Evolutionary conservation across 2,888 invertebrate genomes (phyloP).

Genomic region (Cantharis nigra): DNA sequence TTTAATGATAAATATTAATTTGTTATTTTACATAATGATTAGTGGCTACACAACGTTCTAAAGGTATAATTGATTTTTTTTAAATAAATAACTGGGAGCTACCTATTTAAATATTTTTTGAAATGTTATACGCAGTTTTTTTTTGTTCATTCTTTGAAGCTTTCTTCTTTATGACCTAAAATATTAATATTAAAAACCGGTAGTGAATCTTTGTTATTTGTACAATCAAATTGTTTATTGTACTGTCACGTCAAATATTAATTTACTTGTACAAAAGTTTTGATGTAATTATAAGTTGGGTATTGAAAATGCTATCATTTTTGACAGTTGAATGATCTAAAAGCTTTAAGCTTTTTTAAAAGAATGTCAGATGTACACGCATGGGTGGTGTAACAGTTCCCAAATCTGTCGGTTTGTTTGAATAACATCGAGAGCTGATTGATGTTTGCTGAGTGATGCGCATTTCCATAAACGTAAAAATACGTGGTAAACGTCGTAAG

Average conservation of each 20-base stretch:
- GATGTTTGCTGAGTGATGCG: constrained; percentile 24
- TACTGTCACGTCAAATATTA: constrained; percentile 6
- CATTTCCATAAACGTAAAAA: constrained; percentile 26
- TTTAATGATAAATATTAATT: not conserved
- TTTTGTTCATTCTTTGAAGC: not conserved
- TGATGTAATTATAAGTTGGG: not conserved
- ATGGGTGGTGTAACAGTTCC: constrained; percentile 29
- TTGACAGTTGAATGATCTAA: constrained; percentile 6
- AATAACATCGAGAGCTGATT: constrained; percentile 23
- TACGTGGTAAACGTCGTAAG: constrained; percentile 1
- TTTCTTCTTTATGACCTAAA: not conserved
- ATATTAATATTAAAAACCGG: not conserved
- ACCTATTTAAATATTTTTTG: not conserved
- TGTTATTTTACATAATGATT: not conserved
- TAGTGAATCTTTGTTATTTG: not conserved
- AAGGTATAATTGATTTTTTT: not conserved
- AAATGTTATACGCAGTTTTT: not conserved
- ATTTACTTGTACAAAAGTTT: constrained; percentile 8
- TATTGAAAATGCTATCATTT: constrained; percentile 6
- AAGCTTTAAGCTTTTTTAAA: constrained; percentile 4
- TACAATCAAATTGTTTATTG: constrained; percentile 1
- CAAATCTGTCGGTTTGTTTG: constrained; percentile 31
- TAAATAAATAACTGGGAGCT: not conserved
- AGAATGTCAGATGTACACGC: constrained; percentile 18
- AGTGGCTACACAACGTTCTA: not conserved